These are phyloP conservation scores for Asobara japonica DNA, from an alignment of 1,140 invertebrate species.

Conservation along the genomic window DNA sequence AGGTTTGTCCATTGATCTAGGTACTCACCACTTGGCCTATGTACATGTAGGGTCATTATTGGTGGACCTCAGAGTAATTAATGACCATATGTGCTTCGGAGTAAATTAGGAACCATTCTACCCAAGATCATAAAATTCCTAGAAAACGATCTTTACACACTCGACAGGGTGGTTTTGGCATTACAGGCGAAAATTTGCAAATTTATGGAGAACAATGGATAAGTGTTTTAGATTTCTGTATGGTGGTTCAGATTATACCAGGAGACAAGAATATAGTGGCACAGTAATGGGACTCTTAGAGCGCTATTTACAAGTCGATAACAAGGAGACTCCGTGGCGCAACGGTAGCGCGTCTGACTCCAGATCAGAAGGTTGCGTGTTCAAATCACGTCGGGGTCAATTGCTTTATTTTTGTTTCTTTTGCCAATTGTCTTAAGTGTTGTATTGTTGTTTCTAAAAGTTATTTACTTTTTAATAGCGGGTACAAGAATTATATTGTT, in stretches of 20 bases:
- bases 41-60: not conserved
- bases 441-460: too few relatives aligned
- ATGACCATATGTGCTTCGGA: too few relatives aligned
- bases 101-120: too few relatives aligned
- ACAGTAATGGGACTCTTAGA: not conserved
- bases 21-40: not conserved
- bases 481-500: not conserved
- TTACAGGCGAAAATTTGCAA: not conserved
- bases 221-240: slow-evolving; percentile 16
- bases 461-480: too few relatives aligned
- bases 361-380: slow-evolving; percentile 77
- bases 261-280: not conserved
- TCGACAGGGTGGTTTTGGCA: not conserved
- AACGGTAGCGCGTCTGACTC: slow-evolving; percentile 75
- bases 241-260: not conserved
- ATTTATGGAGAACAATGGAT: not conserved
- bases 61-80: not conserved
- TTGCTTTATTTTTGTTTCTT: slow-evolving; percentile 49
- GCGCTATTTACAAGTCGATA: not conserved
- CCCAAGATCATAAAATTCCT: too few relatives aligned
- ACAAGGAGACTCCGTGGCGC: slow-evolving; percentile 71
- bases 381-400: slow-evolving; percentile 96
- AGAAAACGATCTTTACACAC: too few relatives aligned
- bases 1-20: not conserved
- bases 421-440: too few relatives aligned